A percentile compares a stretch with the other conserved stretches of the same genome.
Evolutionary conservation across 1,140 invertebrate genomes (phyloP).

Genomic region (Brachionus angularis): DNA sequence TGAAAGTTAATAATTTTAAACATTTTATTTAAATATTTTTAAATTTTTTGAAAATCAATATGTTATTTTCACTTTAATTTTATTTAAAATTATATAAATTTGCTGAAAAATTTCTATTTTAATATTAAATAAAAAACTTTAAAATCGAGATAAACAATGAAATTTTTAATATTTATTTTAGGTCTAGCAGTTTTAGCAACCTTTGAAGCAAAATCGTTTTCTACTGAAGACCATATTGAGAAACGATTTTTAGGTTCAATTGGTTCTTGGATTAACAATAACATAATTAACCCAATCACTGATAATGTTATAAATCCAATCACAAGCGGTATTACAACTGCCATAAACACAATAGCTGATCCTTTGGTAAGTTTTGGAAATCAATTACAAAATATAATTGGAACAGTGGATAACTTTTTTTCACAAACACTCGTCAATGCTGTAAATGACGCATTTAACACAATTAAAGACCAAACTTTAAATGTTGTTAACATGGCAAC

Average conservation of each 20-base stretch:
- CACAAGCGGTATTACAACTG: slow-evolving; percentile 14
- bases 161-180: slow-evolving; percentile 23
- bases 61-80: slow-evolving; percentile 23
- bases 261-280: slow-evolving; percentile 30
- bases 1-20: too few relatives aligned
- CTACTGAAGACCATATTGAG: background rate
- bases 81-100: background rate
- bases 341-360: slow-evolving; percentile 12
- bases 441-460: slow-evolving; percentile 30
- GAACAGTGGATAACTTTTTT: slow-evolving; percentile 36
- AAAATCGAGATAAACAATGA: background rate
- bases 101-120: background rate
- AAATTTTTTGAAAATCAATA: background rate
- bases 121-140: background rate
- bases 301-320: slow-evolving; percentile 9
- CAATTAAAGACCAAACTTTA: slow-evolving; percentile 21
- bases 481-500: slow-evolving; percentile 13
- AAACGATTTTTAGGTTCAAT: slow-evolving; percentile 34
- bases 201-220: background rate
- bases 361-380: slow-evolving; percentile 39
- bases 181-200: background rate
- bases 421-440: slow-evolving; percentile 5
- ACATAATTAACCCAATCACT: too few relatives aligned
- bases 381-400: background rate
- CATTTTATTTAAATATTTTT: background rate